Conservation (phyloP, 2,888 invertebrate species). For the Leucophenga maculata region DNA sequence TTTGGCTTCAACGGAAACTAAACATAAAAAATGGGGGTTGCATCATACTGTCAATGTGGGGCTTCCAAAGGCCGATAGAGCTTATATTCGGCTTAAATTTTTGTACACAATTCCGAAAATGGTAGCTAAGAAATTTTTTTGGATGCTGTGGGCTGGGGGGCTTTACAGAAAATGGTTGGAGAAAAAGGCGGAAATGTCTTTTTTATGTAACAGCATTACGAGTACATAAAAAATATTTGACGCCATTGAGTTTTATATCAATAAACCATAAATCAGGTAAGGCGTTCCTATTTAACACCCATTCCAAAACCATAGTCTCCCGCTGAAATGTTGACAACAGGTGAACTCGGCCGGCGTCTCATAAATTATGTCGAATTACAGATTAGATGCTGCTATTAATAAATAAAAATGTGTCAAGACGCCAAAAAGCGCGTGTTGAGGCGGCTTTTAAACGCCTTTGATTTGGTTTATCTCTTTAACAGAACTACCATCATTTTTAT, state of each 20-base stretch:
- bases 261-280: neutral
- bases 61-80: constrained; percentile 1
- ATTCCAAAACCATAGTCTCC: too few species aligned
- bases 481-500: too few species aligned
- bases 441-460: too few species aligned
- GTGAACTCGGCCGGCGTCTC: neutral
- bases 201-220: too few species aligned
- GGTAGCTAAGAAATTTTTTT: too few species aligned
- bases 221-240: neutral
- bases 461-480: too few species aligned
- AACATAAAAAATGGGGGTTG: neutral
- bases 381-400: neutral
- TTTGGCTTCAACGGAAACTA: constrained; percentile 20
- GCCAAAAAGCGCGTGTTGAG: too few species aligned
- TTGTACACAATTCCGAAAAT: neutral
- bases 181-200: too few species aligned
- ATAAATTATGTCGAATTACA: neutral
- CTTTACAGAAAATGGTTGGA: too few species aligned
- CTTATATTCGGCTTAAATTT: constrained; percentile 4
- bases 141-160: too few species aligned
- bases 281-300: too few species aligned
- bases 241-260: neutral
- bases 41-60: neutral
- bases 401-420: neutral
- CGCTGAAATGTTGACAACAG: too few species aligned